Base-by-base conservation (phyloP, 2,888 invertebrate species). In the Stenotaenia linearis region DNA sequence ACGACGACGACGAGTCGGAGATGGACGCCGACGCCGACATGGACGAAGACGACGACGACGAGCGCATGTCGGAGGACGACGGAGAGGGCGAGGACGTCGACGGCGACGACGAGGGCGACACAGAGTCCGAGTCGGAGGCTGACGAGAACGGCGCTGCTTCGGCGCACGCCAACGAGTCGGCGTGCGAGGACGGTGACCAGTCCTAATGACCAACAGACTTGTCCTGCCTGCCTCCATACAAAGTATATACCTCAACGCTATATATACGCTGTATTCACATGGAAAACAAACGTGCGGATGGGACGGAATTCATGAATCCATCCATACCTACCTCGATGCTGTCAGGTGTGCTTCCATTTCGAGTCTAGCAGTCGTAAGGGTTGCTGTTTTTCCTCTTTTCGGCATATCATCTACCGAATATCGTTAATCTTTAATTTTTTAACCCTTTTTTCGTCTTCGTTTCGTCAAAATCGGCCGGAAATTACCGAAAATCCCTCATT, bases 51-150 rank as follows among this genome's bases (percentile, higher is more conserved):
- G 81, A 82, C 5, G 81, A 81, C 15, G 82, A 81, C 35, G 81
- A 80, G 18, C 79, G 81, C 3, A 81, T 81, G 40, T 79, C 25
- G 32, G 77, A 79, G n/a, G 50, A 81, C 5, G 81, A 81, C 15
- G 82, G 81, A 25, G 81, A 80, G 23, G 78, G 80, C 37, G 81
- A 78, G 3, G 69, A 80, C 77, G 81, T 79, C 15, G 82, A 82
- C 35, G 80, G 78, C 35, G 56, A 80, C 18, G 50, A 78, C 6
- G 82, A 83, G 37, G 78, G 78, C 12, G 80, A 81, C 6, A 50
- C 78, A 69, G 82, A 81, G 30, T 79, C 82, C 7, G 81, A 81
- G 78, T 80, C 78, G 76, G 50, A 45, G 23, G 77, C 32, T 18
- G 79, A 77, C 32, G 77, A 77, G 69, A 56, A 79, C 30, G 77